These are phyloP conservation scores for Aspidiotus rigidus DNA, from an alignment of 2,888 invertebrate genomes.

Conservation along the genomic window DNA sequence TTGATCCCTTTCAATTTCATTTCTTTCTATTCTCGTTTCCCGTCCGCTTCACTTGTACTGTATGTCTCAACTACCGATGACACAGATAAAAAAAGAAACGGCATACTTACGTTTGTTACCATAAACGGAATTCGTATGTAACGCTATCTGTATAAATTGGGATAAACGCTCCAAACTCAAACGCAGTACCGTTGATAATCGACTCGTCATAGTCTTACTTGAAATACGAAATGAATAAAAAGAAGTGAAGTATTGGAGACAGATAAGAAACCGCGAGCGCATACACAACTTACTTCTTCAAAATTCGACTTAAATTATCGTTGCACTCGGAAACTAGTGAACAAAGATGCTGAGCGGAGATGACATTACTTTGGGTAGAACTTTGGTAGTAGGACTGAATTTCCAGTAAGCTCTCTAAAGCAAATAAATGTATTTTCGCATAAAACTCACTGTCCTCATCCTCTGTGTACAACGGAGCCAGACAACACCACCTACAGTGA, in stretches of 20 bases:
- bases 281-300: neutral
- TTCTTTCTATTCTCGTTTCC: neutral
- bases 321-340: conserved; percentile 43
- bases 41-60: neutral
- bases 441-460: conserved; percentile 45
- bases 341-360: conserved; percentile 55
- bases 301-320: conserved; percentile 15
- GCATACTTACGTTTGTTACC: conserved; percentile 58
- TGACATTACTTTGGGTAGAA: conserved; percentile 45
- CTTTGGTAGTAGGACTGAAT: conserved; percentile 40
- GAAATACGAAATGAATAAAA: neutral
- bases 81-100: neutral
- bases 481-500: conserved; percentile 55
- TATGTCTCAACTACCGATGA: too few relatives aligned
- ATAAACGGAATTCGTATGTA: conserved; percentile 67
- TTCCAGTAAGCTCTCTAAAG: conserved; percentile 57
- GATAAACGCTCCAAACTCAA: conserved; percentile 66
- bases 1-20: neutral
- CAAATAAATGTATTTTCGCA: conserved; percentile 57
- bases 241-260: neutral
- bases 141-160: conserved; percentile 71
- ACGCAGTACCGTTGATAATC: conserved; percentile 39
- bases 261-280: neutral
- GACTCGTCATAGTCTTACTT: neutral
- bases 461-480: conserved; percentile 53